These are phyloP conservation scores for Tragelaphus buxtoni DNA, from an alignment of 2,113 vertebrate genomes.

Conservation along the genomic window DNA sequence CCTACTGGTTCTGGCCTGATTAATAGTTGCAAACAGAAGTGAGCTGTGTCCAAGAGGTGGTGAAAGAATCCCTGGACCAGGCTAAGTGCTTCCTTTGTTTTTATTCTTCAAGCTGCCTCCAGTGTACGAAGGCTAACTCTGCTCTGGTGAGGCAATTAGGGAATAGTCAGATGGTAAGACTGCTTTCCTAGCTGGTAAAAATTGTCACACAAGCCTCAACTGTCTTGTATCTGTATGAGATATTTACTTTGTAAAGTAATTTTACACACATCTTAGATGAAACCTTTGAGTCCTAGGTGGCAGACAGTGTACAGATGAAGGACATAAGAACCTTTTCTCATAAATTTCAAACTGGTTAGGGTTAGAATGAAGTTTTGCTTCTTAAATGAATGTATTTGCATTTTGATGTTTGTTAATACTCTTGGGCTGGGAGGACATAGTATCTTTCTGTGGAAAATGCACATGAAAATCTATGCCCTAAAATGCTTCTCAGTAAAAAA, in stretches of 20 bases:
- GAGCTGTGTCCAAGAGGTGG: neutral
- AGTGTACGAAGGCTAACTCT: neutral
- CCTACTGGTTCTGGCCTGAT: conserved; percentile 17
- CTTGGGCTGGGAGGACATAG: neutral
- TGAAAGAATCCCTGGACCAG: neutral
- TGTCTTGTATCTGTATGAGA: neutral
- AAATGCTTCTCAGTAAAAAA: neutral
- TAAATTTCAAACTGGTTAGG: neutral
- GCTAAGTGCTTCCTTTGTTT: neutral
- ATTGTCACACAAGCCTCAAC: neutral
- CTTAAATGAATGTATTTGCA: neutral
- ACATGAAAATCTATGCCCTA: neutral
- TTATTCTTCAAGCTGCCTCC: neutral
- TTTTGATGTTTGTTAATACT: neutral
- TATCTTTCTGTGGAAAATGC: neutral
- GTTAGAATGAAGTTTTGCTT: conserved; percentile 11
- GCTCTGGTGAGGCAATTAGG: neutral
- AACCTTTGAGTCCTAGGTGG: neutral
- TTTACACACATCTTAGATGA: neutral
- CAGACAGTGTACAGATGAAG: neutral
- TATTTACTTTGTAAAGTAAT: neutral
- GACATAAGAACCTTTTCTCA: neutral
- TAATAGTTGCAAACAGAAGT: neutral
- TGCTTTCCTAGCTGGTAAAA: neutral
- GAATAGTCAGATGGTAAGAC: neutral